phyloP scores from a whole-genome alignment of 2,888 invertebrate genomes.

The Leptodirus hochenwartii region DNA sequence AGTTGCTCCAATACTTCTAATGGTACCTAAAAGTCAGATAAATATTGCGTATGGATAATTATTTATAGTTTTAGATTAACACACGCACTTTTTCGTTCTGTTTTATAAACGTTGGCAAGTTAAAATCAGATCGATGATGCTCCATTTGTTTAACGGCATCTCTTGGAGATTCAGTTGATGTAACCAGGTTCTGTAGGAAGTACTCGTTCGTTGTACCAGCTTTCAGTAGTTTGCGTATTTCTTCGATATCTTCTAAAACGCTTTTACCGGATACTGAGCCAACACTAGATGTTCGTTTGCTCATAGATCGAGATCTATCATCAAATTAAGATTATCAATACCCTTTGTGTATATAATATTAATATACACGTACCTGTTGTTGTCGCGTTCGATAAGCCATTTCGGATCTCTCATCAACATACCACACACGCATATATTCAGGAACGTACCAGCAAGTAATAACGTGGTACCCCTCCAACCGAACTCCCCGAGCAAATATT shows the following conservation, averaged over 20 bases:
- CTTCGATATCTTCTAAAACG: conserved; percentile 34
- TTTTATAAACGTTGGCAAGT: conserved; percentile 55
- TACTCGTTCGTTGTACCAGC: conserved; percentile 51
- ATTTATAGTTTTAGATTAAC: conserved; percentile 1
- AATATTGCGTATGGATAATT: conserved; percentile 5
- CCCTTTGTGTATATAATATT: too few relatives aligned
- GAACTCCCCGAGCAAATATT: conserved; percentile 54
- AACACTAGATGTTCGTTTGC: conserved; percentile 33
- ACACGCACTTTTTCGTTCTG: conserved; percentile 43
- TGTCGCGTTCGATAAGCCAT: conserved; percentile 54
- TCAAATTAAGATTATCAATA: too few relatives aligned
- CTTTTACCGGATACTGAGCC: conserved; percentile 32
- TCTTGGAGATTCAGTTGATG: conserved; percentile 31
- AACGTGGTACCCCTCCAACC: conserved; percentile 76
- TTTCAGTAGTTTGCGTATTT: conserved; percentile 48
- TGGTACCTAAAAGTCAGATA: conserved; percentile 34
- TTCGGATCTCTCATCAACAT: conserved; percentile 77
- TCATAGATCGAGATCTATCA: conserved; percentile 30
- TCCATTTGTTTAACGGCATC: conserved; percentile 6
- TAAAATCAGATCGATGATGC: conserved; percentile 44
- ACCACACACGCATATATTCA: conserved; percentile 74
- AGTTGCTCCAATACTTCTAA: conserved; percentile 44
- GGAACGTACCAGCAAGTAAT: conserved; percentile 63
- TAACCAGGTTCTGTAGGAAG: conserved; percentile 40
- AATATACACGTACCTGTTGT: conserved; percentile 34